Evolutionary conservation across 1,140 invertebrate genomes (phyloP).

Genomic region (Penaeus indicus): DNA sequence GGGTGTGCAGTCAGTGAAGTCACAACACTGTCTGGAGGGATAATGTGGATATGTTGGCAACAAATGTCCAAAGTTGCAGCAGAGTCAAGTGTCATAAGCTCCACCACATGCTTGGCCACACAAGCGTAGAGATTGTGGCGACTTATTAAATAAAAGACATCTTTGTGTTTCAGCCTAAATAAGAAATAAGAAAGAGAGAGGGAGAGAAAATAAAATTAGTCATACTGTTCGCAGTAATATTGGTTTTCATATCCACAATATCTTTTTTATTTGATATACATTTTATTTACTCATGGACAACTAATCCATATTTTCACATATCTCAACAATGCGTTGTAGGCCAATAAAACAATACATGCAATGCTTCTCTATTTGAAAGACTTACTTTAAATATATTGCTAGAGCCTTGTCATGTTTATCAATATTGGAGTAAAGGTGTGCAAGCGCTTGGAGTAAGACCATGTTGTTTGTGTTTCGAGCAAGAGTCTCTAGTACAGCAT

Average conservation of each 20-base stretch:
- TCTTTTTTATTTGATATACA: no score
- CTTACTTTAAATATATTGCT: slow-evolving; percentile 89
- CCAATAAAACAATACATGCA: no score
- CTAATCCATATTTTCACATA: neutral
- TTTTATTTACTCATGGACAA: no score
- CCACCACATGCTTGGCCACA: slow-evolving; percentile 73
- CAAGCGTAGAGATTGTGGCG: slow-evolving; percentile 72
- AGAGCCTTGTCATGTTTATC: slow-evolving; percentile 93
- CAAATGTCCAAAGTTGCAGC: slow-evolving; percentile 73
- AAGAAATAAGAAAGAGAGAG: neutral
- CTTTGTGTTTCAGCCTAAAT: slow-evolving; percentile 70
- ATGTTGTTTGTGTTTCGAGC: slow-evolving; percentile 79
- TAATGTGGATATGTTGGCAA: slow-evolving; percentile 73
- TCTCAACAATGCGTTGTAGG: neutral
- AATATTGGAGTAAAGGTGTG: slow-evolving; percentile 91
- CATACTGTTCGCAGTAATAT: neutral
- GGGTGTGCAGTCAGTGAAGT: slow-evolving; percentile 69
- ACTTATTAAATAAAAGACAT: slow-evolving; percentile 73
- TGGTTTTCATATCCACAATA: no score
- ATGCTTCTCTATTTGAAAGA: slow-evolving; percentile 36
- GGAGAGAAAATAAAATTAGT: neutral
- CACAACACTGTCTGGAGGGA: slow-evolving; percentile 74
- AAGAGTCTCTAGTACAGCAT: slow-evolving; percentile 84
- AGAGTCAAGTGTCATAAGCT: slow-evolving; percentile 74
- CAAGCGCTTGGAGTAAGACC: slow-evolving; percentile 87